Evolutionary conservation across 2,888 invertebrate genomes (phyloP).

Genomic region (Caenorhabditis macrosperma): DNA sequence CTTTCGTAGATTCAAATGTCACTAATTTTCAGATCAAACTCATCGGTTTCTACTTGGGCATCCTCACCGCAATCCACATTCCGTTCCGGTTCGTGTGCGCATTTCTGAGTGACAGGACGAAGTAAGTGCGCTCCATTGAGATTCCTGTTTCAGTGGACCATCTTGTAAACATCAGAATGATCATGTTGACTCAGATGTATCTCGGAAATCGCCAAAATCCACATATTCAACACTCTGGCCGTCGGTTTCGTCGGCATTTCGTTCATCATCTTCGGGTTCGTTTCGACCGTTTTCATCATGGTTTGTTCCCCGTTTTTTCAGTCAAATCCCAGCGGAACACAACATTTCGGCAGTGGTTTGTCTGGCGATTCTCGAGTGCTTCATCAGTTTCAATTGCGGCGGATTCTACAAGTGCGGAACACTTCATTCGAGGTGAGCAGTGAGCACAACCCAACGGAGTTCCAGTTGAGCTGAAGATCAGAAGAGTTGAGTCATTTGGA

Average conservation of each 20-base stretch:
- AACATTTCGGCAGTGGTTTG: constrained; percentile 54
- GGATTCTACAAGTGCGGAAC: constrained; percentile 76
- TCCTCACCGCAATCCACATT: constrained; percentile 59
- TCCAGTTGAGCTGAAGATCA: too few species aligned
- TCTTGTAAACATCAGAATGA: not conserved
- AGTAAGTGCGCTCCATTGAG: constrained; percentile 23
- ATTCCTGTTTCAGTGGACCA: not conserved
- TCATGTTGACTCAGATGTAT: constrained; percentile 52
- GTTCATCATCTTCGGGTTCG: constrained; percentile 55
- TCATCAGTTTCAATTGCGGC: constrained; percentile 70
- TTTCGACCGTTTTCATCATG: not conserved
- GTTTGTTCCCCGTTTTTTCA: constrained; percentile 3
- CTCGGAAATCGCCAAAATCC: constrained; percentile 63
- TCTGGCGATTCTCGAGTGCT: constrained; percentile 59
- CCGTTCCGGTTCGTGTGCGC: constrained; percentile 70
- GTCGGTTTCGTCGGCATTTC: constrained; percentile 65
- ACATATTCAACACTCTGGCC: constrained; percentile 67
- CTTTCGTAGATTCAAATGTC: not conserved
- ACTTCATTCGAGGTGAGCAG: constrained; percentile 68
- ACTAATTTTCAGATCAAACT: constrained; percentile 34
- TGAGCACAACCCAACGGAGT: too few species aligned
- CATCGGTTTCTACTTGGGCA: constrained; percentile 53
- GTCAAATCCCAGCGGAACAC: constrained; percentile 45
- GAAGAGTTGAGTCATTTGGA: too few species aligned
- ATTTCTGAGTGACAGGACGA: constrained; percentile 67